Evolutionary conservation across 2,888 invertebrate genomes (phyloP).

Genomic region (Anorthoa munda): DNA sequence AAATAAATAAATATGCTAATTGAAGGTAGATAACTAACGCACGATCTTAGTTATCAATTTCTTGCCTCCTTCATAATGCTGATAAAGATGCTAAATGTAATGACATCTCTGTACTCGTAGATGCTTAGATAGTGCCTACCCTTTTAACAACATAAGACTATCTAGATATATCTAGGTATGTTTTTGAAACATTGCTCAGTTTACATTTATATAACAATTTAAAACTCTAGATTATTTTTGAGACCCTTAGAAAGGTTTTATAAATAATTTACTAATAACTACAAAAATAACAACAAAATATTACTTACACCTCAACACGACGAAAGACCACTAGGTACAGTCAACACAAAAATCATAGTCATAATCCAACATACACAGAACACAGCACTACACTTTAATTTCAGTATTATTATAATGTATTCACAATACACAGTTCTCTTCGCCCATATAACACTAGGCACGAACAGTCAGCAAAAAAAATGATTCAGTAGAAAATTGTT

Average conservation of each 20-base stretch:
- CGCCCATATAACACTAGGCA: conserved; percentile 74
- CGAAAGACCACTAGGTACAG: conserved; percentile 56
- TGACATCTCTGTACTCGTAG: background rate
- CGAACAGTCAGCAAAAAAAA: conserved; percentile 83
- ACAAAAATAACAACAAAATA: conserved; percentile 21
- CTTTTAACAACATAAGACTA: no score
- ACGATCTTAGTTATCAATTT: no score
- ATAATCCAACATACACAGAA: conserved; percentile 72
- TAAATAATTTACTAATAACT: background rate
- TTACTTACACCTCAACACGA: conserved; percentile 64
- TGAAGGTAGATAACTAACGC: no score
- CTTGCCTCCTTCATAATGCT: no score
- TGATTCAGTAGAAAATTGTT: conserved; percentile 86
- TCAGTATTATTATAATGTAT: conserved; percentile 60
- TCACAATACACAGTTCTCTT: conserved; percentile 68
- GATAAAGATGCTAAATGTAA: no score
- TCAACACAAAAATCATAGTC: conserved; percentile 77
- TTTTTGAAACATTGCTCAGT: background rate
- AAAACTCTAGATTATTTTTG: background rate
- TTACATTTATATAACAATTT: background rate
- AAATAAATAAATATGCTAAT: no score
- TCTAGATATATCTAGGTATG: no score
- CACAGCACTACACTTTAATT: conserved; percentile 70
- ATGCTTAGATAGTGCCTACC: no score
- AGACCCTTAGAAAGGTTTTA: background rate